Conservation (phyloP, 2,888 invertebrate species). For the Aspidapion aeneum region DNA sequence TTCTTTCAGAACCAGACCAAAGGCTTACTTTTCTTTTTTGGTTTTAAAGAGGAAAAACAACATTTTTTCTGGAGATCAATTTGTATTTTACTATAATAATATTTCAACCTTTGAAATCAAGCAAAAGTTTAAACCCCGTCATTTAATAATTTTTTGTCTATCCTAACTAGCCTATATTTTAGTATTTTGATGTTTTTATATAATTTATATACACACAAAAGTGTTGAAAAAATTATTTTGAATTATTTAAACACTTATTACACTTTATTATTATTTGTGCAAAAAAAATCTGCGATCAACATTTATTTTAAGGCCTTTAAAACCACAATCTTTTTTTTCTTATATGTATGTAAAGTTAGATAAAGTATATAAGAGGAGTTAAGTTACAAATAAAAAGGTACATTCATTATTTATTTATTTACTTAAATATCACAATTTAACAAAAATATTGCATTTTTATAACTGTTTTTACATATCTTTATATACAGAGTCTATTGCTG, state of each 20-base stretch:
- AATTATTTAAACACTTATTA: conserved; percentile 3
- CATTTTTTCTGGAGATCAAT: no score
- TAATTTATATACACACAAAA: not conserved
- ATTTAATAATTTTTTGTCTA: no score
- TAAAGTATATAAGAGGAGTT: no score
- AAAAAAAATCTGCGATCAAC: conserved; percentile 29
- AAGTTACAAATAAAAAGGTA: no score
- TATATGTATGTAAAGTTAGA: no score
- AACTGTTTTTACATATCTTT: not conserved
- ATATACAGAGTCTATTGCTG: conserved; percentile 6
- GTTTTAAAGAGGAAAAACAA: no score
- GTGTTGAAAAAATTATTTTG: not conserved
- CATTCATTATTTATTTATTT: not conserved
- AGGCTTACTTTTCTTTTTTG: no score
- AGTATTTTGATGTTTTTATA: not conserved
- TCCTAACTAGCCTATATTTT: not conserved
- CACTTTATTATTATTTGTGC: conserved; percentile 16
- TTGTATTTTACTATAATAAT: no score
- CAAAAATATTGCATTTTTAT: conserved; percentile 1
- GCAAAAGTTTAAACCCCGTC: no score
- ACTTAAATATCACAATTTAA: not conserved
- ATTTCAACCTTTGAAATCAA: no score
- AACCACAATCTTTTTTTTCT: no score
- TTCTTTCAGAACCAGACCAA: no score
- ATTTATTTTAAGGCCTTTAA: conserved; percentile 22